phyloP scores from a whole-genome alignment of 2,113 vertebrate species.

The Motacilla tschutschensis region DNA sequence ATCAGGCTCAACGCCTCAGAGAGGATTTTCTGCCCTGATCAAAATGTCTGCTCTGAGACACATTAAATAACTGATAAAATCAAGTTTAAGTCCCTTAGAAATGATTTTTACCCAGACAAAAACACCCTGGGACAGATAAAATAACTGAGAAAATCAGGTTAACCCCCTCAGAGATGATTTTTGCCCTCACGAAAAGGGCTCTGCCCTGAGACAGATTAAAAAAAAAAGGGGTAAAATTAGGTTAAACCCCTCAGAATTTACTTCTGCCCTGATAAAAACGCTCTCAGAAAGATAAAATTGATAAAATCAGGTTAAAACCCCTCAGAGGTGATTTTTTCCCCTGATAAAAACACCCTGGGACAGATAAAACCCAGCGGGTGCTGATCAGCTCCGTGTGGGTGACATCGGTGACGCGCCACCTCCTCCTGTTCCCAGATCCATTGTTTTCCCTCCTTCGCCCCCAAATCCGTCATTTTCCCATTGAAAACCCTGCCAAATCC shows the following conservation, averaged over 20 bases:
- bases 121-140: neutral
- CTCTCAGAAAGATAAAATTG: neutral
- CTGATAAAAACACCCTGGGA: neutral
- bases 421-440: neutral
- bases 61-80: neutral
- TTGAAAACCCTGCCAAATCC: neutral
- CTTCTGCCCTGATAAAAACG: neutral
- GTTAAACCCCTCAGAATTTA: neutral
- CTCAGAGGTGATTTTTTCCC: neutral
- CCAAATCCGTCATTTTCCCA: accelerated
- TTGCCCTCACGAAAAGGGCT: neutral
- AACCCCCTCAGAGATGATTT: neutral
- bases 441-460: neutral
- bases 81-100: neutral
- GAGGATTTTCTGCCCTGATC: neutral
- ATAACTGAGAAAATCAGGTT: neutral
- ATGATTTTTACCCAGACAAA: neutral
- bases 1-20: neutral
- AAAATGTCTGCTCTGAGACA: neutral
- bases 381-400: neutral
- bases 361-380: neutral
- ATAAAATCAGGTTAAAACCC: neutral
- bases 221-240: neutral
- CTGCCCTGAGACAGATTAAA: neutral
- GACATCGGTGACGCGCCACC: accelerated